phyloP scores from a whole-genome alignment of 2,797 vertebrate species.

The Microhierax caerulescens region DNA sequence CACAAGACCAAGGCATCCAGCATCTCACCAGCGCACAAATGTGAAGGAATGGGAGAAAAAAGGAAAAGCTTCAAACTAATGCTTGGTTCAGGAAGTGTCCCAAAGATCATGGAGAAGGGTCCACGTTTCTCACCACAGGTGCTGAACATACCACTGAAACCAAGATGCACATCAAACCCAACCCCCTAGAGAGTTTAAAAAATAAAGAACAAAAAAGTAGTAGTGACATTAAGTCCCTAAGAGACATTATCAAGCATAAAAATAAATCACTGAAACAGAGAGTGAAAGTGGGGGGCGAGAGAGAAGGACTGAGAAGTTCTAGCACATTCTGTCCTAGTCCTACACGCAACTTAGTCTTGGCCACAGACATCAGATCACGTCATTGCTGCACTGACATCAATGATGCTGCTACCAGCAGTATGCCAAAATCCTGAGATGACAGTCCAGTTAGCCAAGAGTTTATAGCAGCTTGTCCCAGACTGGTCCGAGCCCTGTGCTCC shows the following conservation, averaged over 20 bases:
- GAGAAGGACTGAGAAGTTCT: not conserved
- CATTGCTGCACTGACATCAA: not conserved
- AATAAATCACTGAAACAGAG: not conserved
- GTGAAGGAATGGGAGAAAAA: not conserved
- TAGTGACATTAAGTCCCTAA: not conserved
- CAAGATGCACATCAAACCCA: not conserved
- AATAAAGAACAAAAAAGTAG: not conserved
- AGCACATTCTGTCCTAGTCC: not conserved
- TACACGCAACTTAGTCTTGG: not conserved
- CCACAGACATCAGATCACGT: not conserved
- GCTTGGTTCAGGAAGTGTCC: not conserved
- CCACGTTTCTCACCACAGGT: not conserved
- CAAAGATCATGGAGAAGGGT: not conserved
- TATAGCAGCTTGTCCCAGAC: not conserved
- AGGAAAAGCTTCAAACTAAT: not conserved
- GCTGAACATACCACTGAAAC: not conserved
- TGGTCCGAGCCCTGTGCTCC: not conserved
- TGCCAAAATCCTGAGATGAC: not conserved
- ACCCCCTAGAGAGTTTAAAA: not conserved
- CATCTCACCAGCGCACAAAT: not conserved
- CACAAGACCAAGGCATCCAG: not conserved
- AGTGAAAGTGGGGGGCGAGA: not conserved
- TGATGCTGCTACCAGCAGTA: not conserved
- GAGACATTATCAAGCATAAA: not conserved
- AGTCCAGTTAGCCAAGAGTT: fast-evolving